Evolutionary conservation across 2,797 vertebrate genomes (phyloP), one percentile per base, ranked within the genome.

Genomic region (Florisuga fusca): DNA sequence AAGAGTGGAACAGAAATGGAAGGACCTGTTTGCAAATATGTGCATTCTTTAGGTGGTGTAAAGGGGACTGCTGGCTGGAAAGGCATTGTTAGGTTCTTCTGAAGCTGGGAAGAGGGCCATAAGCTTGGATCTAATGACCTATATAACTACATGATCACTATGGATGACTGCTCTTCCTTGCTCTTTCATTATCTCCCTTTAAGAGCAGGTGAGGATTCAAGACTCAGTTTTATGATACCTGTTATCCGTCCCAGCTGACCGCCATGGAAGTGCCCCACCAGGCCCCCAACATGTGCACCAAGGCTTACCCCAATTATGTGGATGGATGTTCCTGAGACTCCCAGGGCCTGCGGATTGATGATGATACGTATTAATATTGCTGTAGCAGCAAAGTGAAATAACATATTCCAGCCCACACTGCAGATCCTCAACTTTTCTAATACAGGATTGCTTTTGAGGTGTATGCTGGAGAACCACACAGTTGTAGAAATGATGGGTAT

Each of bases 241-340:
- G 99, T 99, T 96, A 99, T 99, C 93, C 94, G 96, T 95, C 99
- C 99, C 29, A 99, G 97, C 76, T 94, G 98, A 62, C 99, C 99
- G 16, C 97, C 94, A 9, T 99, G 99, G 55, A 99, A 97, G 41
- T 99, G 98, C 46, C 99, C 99, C 43, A 99, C 98, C 83, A 99
- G 98, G 57, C 99, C 99, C 17, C 98, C 98, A 0, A 99, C 99
- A 0, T 99, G 99, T 0, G 99, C 99, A 46, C 99, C 99, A 0
- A 99, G 98, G 94, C 99, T 99, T 58, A 99, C 95, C 11, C 99
- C 99, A 59, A 99, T 99, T 87, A 99, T 98, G 97, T 99, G 99
- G 92, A 99, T 97, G 18, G 98, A 98, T 80, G 98, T 97, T 25
- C 98, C 81, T 3, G 96, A 97, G 62, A 98, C 98, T 71, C 99